phyloP scores from a whole-genome alignment of 2,113 vertebrate species.

The Microcebus murinus region DNA sequence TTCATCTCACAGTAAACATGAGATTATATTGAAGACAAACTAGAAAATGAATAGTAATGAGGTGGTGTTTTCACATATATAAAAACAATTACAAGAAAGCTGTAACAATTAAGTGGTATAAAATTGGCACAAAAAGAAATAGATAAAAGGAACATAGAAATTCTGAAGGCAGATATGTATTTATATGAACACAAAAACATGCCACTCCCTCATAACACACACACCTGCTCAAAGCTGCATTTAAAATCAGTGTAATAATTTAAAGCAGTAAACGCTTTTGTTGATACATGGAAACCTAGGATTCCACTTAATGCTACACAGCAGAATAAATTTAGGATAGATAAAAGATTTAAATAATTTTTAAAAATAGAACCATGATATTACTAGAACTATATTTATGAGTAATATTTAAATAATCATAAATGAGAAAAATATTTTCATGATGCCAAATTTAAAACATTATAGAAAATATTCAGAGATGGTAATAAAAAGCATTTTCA shows the following conservation, averaged over 20 bases:
- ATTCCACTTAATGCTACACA: background rate
- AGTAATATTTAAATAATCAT: background rate
- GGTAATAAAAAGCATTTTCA: background rate
- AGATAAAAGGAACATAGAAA: background rate
- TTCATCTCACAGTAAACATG: background rate
- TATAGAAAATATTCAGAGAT: background rate
- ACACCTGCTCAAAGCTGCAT: background rate
- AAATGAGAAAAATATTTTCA: background rate
- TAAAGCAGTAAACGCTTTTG: background rate
- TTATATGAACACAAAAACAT: background rate
- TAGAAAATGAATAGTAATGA: background rate
- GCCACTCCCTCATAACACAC: too few species aligned
- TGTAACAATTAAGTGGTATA: background rate
- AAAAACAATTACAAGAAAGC: background rate
- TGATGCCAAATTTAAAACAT: background rate
- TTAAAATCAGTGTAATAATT: background rate
- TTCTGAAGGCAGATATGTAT: background rate
- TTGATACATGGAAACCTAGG: background rate
- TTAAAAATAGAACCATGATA: background rate
- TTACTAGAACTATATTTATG: background rate
- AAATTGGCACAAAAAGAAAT: background rate
- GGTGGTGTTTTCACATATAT: background rate
- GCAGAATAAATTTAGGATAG: background rate
- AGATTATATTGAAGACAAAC: background rate
- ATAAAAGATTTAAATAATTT: background rate